A percentile compares a stretch with the other conserved stretches of the same genome.
These are phyloP conservation scores for Odontamblyopus rebecca DNA, from an alignment of 2,797 vertebrate species.

Conservation along the genomic window DNA sequence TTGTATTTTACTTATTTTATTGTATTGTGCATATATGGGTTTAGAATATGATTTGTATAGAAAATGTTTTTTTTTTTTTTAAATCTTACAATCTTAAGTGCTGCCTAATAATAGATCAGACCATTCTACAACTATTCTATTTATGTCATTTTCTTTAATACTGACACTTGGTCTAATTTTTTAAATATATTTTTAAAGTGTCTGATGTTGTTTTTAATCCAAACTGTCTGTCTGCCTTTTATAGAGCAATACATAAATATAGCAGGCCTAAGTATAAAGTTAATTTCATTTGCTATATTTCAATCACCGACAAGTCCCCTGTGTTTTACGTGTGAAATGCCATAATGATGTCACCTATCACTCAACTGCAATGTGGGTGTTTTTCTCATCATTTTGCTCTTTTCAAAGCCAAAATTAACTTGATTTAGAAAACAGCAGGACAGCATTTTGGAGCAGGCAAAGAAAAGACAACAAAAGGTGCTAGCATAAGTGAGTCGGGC, in stretches of 20 bases:
- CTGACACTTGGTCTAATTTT: too few relatives aligned
- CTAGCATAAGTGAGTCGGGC: constrained; percentile 2
- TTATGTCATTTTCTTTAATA: too few relatives aligned
- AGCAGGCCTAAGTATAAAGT: neutral
- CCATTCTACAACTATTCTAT: too few relatives aligned
- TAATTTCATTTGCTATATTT: neutral
- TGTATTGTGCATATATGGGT: too few relatives aligned
- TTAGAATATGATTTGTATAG: too few relatives aligned
- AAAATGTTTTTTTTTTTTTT: too few relatives aligned
- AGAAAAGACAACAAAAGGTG: constrained; percentile 8
- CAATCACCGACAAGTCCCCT: neutral
- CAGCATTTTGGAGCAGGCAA: neutral
- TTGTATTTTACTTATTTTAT: too few relatives aligned
- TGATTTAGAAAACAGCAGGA: constrained; percentile 4
- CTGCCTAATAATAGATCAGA: too few relatives aligned
- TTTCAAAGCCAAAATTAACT: neutral
- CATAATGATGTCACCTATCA: neutral
- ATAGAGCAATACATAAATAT: neutral
- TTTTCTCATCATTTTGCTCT: constrained; percentile 10
- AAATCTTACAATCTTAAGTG: too few relatives aligned
- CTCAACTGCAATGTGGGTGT: neutral
- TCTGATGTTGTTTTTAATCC: neutral
- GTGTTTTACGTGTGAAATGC: neutral
- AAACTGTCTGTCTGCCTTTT: neutral
- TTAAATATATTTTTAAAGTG: too few relatives aligned